These are phyloP conservation scores for Isurus oxyrinchus DNA, from an alignment of 2,113 vertebrate species.

Conservation along the genomic window DNA sequence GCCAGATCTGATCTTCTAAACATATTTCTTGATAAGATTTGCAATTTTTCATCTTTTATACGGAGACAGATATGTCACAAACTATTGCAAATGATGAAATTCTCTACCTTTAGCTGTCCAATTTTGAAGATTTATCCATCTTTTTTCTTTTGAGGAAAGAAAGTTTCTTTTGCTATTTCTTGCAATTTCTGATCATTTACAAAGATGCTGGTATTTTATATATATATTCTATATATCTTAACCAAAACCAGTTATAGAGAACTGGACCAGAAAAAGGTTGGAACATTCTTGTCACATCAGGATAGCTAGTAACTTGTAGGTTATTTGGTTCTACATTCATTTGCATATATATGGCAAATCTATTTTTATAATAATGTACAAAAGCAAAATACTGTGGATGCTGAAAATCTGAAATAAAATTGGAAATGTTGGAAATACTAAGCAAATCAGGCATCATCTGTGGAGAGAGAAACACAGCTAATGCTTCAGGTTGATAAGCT, in stretches of 20 bases:
- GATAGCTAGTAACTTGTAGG: neutral
- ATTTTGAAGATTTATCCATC: slow-evolving; percentile 8
- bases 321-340: neutral
- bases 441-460: too few relatives aligned
- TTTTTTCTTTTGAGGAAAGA: neutral
- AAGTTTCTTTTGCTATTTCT: neutral
- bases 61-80: neutral
- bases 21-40: slow-evolving; percentile 63
- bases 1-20: slow-evolving; percentile 65
- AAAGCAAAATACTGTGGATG: neutral
- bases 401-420: neutral
- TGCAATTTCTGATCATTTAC: neutral
- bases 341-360: neutral
- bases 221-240: neutral
- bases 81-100: slow-evolving; percentile 14
- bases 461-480: too few relatives aligned
- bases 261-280: neutral
- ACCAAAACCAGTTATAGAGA: neutral
- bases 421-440: neutral
- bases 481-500: too few relatives aligned
- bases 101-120: neutral
- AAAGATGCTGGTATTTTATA: neutral
- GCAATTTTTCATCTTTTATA: slow-evolving; percentile 64
- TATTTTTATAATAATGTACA: neutral
- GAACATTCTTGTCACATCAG: neutral